Percentiles rank a stretch among this genome's conserved stretches.
Evolutionary conservation across 2,888 invertebrate genomes (phyloP).

Genomic region (Parapristionchus giblindavisi): DNA sequence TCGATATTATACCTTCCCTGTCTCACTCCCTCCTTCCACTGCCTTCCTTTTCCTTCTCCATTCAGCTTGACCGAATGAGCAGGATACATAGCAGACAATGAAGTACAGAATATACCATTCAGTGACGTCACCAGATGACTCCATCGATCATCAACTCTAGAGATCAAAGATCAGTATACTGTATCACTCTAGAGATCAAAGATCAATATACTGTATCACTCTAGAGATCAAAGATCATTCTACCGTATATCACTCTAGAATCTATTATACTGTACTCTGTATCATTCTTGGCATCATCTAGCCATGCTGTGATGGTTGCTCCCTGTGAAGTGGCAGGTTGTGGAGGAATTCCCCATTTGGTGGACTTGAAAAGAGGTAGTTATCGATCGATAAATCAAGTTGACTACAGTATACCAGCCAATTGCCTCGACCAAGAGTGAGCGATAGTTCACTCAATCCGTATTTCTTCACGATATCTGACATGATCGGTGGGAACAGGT

Average conservation of each 20-base stretch:
- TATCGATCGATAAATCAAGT: background rate
- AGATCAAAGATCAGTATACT: no score
- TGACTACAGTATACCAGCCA: slow-evolving; percentile 76
- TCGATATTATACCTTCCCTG: no score
- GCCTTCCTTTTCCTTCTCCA: background rate
- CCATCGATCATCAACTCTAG: slow-evolving; percentile 86
- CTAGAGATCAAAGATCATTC: slow-evolving; percentile 12
- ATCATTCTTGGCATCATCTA: slow-evolving; percentile 72
- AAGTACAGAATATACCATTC: slow-evolving; percentile 94
- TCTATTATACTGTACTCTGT: no score
- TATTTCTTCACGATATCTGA: slow-evolving; percentile 76
- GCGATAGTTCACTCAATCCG: slow-evolving; percentile 86
- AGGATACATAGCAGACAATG: slow-evolving; percentile 88
- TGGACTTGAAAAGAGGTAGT: background rate
- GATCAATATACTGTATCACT: background rate
- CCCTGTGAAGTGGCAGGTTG: slow-evolving; percentile 87
- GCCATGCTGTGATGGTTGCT: slow-evolving; percentile 93
- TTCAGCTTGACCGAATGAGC: no score
- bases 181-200: slow-evolving; percentile 30
- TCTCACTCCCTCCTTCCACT: background rate
- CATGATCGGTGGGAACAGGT: slow-evolving; percentile 71
- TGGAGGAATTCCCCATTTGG: slow-evolving; percentile 89
- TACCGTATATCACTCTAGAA: background rate
- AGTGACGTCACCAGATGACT: slow-evolving; percentile 86
- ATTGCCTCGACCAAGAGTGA: slow-evolving; percentile 89